A percentile compares a stretch with the other conserved stretches of the same genome.
phyloP scores from a whole-genome alignment of 2,797 vertebrate genomes.

The Eupleurogrammus muticus region DNA sequence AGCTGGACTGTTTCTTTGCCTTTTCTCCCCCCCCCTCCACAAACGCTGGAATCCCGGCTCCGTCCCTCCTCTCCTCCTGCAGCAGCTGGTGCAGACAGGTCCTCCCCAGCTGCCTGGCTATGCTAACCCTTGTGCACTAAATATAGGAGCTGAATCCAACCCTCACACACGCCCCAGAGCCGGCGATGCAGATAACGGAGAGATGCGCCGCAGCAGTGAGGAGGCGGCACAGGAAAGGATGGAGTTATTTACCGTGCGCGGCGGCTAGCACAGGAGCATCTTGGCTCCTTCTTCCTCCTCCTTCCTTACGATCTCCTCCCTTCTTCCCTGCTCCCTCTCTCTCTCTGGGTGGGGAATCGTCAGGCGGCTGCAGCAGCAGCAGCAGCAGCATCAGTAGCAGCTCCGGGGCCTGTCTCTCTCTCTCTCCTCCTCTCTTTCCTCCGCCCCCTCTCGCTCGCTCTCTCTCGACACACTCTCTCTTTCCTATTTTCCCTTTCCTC shows the following conservation, averaged over 20 bases:
- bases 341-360: conserved; percentile 85
- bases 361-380: conserved; percentile 80
- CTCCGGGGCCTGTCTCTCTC: conserved; percentile 69
- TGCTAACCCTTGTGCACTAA: conserved; percentile 74
- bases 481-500: conserved; percentile 69
- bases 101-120: conserved; percentile 40
- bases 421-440: conserved; percentile 46
- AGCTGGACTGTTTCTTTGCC: conserved; percentile 52
- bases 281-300: conserved; percentile 72
- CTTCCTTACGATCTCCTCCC: conserved; percentile 72
- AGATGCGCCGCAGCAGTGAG: conserved; percentile 52
- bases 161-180: conserved; percentile 48
- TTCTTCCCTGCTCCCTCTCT: conserved; percentile 55
- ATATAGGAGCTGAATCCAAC: conserved; percentile 71
- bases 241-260: conserved; percentile 80
- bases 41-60: conserved; percentile 56
- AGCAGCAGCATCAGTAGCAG: conserved; percentile 72
- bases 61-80: conserved; percentile 58
- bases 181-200: conserved; percentile 57
- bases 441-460: conserved; percentile 52
- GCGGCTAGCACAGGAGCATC: conserved; percentile 75
- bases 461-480: conserved; percentile 65
- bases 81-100: conserved; percentile 69
- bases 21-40: conserved; percentile 32
- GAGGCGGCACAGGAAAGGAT: conserved; percentile 48